These are phyloP conservation scores for Zaprionus obscuricornis DNA, from an alignment of 2,888 invertebrate genomes.

Conservation along the genomic window DNA sequence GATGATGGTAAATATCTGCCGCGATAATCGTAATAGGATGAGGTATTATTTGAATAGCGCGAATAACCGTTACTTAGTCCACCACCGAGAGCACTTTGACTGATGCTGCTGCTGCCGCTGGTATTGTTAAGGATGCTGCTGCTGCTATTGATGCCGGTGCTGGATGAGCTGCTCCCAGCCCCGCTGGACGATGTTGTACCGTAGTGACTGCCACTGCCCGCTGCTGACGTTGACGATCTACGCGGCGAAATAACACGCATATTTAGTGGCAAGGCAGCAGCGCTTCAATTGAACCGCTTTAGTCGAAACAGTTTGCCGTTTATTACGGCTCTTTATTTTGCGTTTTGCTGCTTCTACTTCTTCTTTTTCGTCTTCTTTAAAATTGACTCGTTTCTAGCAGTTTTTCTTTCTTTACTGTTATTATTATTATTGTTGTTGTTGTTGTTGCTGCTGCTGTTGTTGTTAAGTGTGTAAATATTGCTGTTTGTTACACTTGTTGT, in stretches of 20 bases:
- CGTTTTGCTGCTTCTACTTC: slow-evolving; percentile 3
- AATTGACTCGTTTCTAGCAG: no score
- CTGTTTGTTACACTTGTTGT: no score
- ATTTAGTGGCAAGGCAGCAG: slow-evolving; percentile 75
- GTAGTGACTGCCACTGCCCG: slow-evolving; percentile 83
- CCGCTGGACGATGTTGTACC: slow-evolving; percentile 81
- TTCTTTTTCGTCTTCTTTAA: neutral
- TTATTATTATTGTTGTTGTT: no score
- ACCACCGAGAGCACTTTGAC: slow-evolving; percentile 38
- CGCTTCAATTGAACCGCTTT: slow-evolving; percentile 61
- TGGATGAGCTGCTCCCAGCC: slow-evolving; percentile 51
- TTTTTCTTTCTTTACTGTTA: no score
- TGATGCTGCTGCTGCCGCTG: slow-evolving; percentile 36
- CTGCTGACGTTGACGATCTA: slow-evolving; percentile 82
- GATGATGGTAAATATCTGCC: slow-evolving; percentile 72
- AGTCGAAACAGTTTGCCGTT: slow-evolving; percentile 55
- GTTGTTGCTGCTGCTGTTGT: no score
- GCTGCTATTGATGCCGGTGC: slow-evolving; percentile 70
- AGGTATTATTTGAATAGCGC: slow-evolving; percentile 67
- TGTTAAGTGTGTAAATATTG: no score
- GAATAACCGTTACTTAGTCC: slow-evolving; percentile 70
- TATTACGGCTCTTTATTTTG: slow-evolving; percentile 14
- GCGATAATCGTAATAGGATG: slow-evolving; percentile 75
- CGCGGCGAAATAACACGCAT: slow-evolving; percentile 84
- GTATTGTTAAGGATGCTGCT: slow-evolving; percentile 56